Base-by-base conservation (phyloP, 2,888 invertebrate genomes). In the Alentia gelatinosa region DNA sequence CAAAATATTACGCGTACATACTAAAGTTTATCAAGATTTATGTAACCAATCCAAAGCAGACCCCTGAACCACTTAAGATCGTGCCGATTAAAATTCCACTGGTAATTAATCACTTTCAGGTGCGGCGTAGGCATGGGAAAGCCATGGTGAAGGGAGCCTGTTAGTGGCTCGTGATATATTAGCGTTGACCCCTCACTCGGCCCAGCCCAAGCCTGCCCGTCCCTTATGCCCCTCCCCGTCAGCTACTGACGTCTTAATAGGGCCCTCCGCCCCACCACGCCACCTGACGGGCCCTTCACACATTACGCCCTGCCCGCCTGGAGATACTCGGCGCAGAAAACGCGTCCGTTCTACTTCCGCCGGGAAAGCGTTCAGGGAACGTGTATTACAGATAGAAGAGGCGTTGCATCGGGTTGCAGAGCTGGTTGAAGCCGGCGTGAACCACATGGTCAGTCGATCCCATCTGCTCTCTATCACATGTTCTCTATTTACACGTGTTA, bases 291-390 rank as follows among this genome's bases (percentile, higher is more conserved):
- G 56, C 56, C 56, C 56, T 56, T 56, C 56, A 56, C 56, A 12
- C 3, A 56, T n/a, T n/a, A 56, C 3, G 56, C 12, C 56, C 56
- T 56, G 56, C n/a, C 56, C 19, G 56, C 19, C 56, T n/a, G 56
- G 56, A 56, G 56, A 56, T 56, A 3, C 56, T n/a, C 23, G 23
- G 56, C 23, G 56, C 56, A 56, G 56, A 56, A 56, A 56, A 56
- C 56, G 56, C 56, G 56, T 56, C 56, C 56, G 56, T 56, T 56
- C n/a, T n/a, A 56, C 56, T 56, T 56, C 56, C 56, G 56, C 56
- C n/a, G 19, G 3, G 56, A 56, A 1, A 5, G 56, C 23, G 56
- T 56, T 56, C n/a, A 56, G 19, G 56, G 47, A 12, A n/a, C 56
- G n/a, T n/a, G n/a, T n/a, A n/a, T n/a, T n/a, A n/a, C n/a, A n/a